Evolutionary conservation across 2,797 vertebrate genomes (phyloP).

Genomic region (Perodicticus potto): DNA sequence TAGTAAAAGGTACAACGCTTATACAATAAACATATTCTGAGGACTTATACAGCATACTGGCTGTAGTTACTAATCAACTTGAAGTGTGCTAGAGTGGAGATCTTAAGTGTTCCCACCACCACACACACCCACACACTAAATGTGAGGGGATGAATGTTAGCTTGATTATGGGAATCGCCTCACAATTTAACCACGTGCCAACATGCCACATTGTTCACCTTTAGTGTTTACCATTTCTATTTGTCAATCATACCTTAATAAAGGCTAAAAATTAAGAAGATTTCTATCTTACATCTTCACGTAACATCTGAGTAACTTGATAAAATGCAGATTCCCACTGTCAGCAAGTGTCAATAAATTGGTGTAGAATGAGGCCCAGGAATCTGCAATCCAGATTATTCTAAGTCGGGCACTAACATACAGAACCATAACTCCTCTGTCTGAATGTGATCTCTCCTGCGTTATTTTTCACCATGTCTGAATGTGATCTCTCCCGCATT

Average conservation of each 20-base stretch:
- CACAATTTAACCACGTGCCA: neutral
- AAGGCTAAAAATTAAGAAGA: neutral
- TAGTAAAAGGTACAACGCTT: neutral
- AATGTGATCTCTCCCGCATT: too few relatives aligned
- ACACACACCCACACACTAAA: neutral
- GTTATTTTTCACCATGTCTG: too few relatives aligned
- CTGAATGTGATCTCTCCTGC: too few relatives aligned
- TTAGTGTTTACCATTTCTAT: neutral
- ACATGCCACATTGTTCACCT: neutral
- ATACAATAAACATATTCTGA: neutral
- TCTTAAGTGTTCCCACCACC: neutral
- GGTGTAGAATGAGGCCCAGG: neutral
- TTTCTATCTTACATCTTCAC: neutral
- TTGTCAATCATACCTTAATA: neutral
- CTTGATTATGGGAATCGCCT: neutral
- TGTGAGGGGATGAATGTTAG: neutral
- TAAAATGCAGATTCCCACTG: neutral
- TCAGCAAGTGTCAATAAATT: neutral
- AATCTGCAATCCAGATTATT: neutral
- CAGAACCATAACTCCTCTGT: neutral
- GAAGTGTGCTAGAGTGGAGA: neutral
- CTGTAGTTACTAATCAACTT: neutral
- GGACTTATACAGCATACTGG: neutral
- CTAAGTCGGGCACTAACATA: neutral
- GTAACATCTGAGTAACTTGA: neutral